Evolutionary conservation across 2,113 vertebrate species (phyloP), one percentile per base, ranked within the genome.

Genomic region (Rhabdornis inornatus): DNA sequence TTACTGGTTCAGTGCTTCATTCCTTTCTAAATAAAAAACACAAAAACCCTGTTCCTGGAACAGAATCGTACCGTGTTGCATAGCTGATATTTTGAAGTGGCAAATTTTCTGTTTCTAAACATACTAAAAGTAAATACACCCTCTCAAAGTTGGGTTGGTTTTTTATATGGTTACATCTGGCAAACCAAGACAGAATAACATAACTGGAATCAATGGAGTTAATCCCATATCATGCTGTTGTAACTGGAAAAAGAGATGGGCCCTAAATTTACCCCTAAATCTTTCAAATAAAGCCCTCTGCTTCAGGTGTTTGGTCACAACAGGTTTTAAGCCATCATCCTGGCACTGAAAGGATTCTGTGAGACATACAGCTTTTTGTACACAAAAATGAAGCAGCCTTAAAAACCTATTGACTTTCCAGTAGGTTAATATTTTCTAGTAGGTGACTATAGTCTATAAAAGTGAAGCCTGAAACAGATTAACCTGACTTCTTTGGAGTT

Each of bases 351-450:
- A 83, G 86, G 83, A 78, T 94, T 93, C 91, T 94, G 59, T 6
- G 9, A 64, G 68, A 19, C 65, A 60, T 74, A 56, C 33, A 70
- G 59, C 35, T 74, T 90, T 95, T 93, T 81, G 76, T 90, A 87
- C 69, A 63, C 93, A 93, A 95, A 96, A 97, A 92, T 96, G 94
- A 93, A 94, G 84, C 93, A 92, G 82, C 76, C 94, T 96, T 89
- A 88, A 92, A 92, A 94, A 74, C 68, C 90, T 95, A 89, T 92
- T 94, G 94, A 93, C 89, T 96, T 94, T 83, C 63, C 71, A 89
- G 68, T 66, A 74, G 90, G 95, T 96, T 96, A 93, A 52, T 96
- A 94, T 92, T 97, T 96, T 90, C 89, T 91, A 64, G 33, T 52
- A 82, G 91, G 69, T 82, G 83, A 75, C 83, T 90, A 2, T 50